A percentile compares a stretch with the other conserved stretches of the same genome.
Conservation (phyloP, 2,113 vertebrate genomes). For the Antigone vipio region DNA sequence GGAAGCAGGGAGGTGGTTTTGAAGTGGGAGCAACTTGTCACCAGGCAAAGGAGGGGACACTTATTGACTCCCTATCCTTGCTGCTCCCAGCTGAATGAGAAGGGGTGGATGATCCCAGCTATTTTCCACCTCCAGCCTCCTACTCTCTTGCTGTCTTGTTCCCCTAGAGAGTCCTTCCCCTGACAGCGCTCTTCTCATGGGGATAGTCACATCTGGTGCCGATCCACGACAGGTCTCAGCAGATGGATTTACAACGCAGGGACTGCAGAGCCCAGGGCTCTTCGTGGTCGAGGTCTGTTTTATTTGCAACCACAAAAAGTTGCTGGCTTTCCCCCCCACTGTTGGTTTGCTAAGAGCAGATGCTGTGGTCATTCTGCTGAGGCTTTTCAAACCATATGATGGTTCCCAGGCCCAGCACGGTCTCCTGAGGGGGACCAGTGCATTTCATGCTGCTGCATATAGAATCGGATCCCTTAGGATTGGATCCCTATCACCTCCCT, state of each 20-base stretch:
- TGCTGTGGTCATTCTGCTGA: not conserved
- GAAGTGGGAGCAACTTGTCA: not conserved
- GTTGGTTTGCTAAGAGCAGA: not conserved
- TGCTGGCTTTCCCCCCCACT: not conserved
- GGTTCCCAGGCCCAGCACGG: not conserved
- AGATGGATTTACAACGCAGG: not conserved
- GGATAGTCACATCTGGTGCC: not conserved
- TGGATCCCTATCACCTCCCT: not conserved
- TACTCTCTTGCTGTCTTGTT: not conserved
- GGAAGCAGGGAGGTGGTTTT: not conserved
- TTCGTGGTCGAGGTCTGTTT: not conserved
- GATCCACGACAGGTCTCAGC: accelerated
- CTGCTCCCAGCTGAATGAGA: not conserved
- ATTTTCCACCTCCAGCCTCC: not conserved
- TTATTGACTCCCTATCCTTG: not conserved
- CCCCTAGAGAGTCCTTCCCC: not conserved
- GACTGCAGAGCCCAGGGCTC: not conserved
- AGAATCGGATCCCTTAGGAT: not conserved
- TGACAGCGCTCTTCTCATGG: not conserved
- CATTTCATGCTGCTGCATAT: accelerated
- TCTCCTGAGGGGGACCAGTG: not conserved
- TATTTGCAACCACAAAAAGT: not conserved
- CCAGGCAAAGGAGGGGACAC: not conserved
- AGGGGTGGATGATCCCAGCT: not conserved
- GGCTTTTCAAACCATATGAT: not conserved